Evolutionary conservation across 2,888 invertebrate genomes (phyloP), one percentile per base, ranked within the genome.

Genomic region (Leptinotarsa peninsularis): DNA sequence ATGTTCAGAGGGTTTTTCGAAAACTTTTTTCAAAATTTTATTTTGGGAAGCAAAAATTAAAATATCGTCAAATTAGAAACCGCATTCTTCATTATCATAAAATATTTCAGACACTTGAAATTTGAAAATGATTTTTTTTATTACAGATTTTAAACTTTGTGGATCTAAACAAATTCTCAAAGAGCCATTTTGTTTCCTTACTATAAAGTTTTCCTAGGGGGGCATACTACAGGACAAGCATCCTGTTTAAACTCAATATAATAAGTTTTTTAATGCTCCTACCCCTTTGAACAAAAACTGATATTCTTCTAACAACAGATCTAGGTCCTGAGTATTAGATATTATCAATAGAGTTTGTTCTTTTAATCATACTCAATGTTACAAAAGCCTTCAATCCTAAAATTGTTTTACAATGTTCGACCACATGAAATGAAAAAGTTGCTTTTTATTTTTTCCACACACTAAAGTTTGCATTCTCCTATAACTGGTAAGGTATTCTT

Each of bases 281-380:
- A 76, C 56, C 33, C 73, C 70, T 63, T 63, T 54, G 72, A 79
- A 77, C 3, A 68, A 68, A 56, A 49, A 58, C 74, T 67, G 78
- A 78, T 72, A 27, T 82, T 81, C 56, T 71, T 58, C 67, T 15
- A 83, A 82, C n/a, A 80, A 50, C 50, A 63, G 52, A 23, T 71
- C 50, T 17, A 52, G 10, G 4, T 33, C 17, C 17, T 21, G 3
- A 49, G 21, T 49, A n/a, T 43, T 27, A 27, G 27, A 27, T 27
- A 49, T 50, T 71, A 60, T 21, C 5, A 43, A 75, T 23, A 14
- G 15, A 14, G 21, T 67, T 15, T 14, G 52, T 49, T 72, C 54
- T 75, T 63, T 75, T 72, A 4, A 75, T 72, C 49, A 72, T 49
- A n/a, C 58, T 63, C 43, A 72, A 49, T n/a, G 58, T 68, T 58